Percentiles rank a stretch among this genome's conserved stretches.
Evolutionary conservation across 2,113 vertebrate species (phyloP).

Genomic region (Myrmecobius fasciatus): DNA sequence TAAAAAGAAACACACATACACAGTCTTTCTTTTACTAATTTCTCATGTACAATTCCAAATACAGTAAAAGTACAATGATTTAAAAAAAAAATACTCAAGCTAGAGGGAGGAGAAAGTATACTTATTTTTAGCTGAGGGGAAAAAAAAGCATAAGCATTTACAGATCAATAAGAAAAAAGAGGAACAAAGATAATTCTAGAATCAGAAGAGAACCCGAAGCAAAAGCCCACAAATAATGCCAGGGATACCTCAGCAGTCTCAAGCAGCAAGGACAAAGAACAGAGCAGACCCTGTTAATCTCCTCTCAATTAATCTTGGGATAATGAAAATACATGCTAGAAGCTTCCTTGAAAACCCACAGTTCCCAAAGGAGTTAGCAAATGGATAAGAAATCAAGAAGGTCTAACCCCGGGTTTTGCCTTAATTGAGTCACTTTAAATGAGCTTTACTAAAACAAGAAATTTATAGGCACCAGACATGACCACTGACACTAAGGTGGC

Average conservation of each 20-base stretch:
- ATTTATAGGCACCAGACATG: neutral
- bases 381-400: fast-evolving
- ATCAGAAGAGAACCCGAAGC: neutral
- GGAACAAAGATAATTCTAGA: neutral
- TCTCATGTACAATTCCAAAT: neutral
- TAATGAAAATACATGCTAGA: neutral
- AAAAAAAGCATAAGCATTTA: neutral
- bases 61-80: neutral
- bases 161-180: neutral
- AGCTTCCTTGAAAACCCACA: neutral
- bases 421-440: neutral
- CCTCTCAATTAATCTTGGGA: constrained; percentile 19
- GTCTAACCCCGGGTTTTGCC: neutral
- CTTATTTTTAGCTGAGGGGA: constrained; percentile 22
- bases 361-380: neutral
- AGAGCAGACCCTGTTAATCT: neutral
- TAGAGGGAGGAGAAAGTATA: neutral
- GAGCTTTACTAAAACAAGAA: neutral
- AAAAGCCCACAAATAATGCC: neutral
- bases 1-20: neutral
- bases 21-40: neutral
- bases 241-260: fast-evolving
- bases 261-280: neutral
- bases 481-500: neutral
- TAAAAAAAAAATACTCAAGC: neutral